Evolutionary conservation across 2,888 invertebrate species (phyloP).

Genomic region (Xanthia icteritia): DNA sequence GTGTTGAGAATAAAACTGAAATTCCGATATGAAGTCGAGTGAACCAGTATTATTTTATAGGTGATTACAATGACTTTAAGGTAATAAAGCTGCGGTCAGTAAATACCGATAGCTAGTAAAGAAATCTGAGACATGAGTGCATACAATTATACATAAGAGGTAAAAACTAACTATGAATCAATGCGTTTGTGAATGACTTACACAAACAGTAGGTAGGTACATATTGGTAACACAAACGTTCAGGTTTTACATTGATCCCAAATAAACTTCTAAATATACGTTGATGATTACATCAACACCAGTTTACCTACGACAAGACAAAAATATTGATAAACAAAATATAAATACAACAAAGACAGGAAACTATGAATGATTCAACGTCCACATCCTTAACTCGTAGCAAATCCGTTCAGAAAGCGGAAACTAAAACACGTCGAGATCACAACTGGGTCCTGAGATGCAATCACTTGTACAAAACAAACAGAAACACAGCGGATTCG

Average conservation of each 20-base stretch:
- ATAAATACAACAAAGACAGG: conserved; percentile 77
- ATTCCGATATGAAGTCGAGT: conserved; percentile 24
- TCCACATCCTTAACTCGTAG: conserved; percentile 76
- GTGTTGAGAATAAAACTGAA: conserved; percentile 28
- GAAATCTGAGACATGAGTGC: conserved; percentile 62
- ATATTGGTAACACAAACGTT: conserved; percentile 47
- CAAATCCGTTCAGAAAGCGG: conserved; percentile 74
- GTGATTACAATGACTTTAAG: conserved; percentile 50
- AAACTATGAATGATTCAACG: conserved; percentile 79
- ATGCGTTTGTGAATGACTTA: conserved; percentile 62
- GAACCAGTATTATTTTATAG: conserved; percentile 26
- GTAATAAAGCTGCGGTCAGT: conserved; percentile 57
- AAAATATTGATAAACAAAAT: conserved; percentile 67
- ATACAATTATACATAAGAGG: conserved; percentile 52
- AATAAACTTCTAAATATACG: conserved; percentile 61
- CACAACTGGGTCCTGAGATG: conserved; percentile 48
- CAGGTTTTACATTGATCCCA: conserved; percentile 46
- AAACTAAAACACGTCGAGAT: conserved; percentile 69
- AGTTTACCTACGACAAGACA: conserved; percentile 55
- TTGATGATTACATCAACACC: conserved; percentile 57
- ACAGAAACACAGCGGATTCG: conserved; percentile 60
- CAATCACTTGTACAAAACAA: conserved; percentile 59
- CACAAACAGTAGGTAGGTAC: conserved; percentile 48
- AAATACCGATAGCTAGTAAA: conserved; percentile 45
- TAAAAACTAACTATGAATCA: conserved; percentile 59